Conservation (phyloP, 2,797 vertebrate species). For the Chaunax sp. region DNA sequence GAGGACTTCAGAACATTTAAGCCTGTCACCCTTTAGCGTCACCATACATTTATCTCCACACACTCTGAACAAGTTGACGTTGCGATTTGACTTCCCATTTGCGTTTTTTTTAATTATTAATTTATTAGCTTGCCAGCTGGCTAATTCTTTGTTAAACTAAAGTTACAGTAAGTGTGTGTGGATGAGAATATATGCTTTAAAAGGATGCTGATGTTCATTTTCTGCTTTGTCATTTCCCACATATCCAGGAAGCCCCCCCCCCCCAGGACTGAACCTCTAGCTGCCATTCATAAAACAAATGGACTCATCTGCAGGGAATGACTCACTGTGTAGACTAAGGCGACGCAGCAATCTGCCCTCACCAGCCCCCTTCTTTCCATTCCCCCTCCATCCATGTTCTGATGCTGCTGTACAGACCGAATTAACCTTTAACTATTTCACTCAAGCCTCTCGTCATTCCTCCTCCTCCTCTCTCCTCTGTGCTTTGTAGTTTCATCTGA, state of each 20-base stretch:
- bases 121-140: too few relatives aligned
- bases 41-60: not conserved
- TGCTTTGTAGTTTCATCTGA: constrained; percentile 38
- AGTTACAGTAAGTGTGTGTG: not conserved
- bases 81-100: not conserved
- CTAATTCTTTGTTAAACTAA: not conserved
- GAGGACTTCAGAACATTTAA: constrained; percentile 15
- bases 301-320: constrained; percentile 36
- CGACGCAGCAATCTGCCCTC: constrained; percentile 26
- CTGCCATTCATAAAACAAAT: constrained; percentile 52
- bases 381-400: constrained; percentile 30
- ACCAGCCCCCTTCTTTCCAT: constrained; percentile 37
- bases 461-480: not conserved
- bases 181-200: too few relatives aligned
- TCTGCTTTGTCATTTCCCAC: not conserved
- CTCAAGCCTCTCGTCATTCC: not conserved
- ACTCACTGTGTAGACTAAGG: constrained; percentile 36
- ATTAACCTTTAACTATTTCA: too few relatives aligned
- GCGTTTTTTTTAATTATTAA: not conserved
- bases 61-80: not conserved
- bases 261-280: constrained; percentile 10
- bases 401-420: constrained; percentile 8
- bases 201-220: constrained; percentile 1
- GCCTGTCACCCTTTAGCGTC: not conserved
- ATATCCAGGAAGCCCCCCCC: constrained; percentile 1